Evolutionary conservation across 2,113 vertebrate species (phyloP).

Genomic region (Genyomyrus donnyi): DNA sequence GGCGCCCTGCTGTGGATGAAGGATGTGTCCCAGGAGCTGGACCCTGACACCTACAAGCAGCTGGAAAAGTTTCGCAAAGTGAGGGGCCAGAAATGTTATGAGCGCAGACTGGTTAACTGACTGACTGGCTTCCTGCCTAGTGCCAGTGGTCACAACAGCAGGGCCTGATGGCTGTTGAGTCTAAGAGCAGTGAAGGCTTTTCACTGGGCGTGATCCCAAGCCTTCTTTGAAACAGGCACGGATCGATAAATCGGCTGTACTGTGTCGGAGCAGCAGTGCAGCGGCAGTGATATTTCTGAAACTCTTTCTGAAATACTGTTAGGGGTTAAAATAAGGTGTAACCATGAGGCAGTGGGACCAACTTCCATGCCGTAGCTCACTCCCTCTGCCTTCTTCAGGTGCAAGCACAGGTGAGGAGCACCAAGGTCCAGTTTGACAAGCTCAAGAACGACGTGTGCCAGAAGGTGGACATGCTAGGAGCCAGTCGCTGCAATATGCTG

Average conservation of each 20-base stretch:
- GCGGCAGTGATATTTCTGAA: not conserved
- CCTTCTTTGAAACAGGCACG: not conserved
- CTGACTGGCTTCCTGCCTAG: not conserved
- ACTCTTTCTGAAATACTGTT: not conserved
- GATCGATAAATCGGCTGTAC: not conserved
- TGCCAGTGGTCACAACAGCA: not conserved
- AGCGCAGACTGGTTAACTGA: not conserved
- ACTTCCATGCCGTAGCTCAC: not conserved
- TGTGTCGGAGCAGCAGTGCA: not conserved
- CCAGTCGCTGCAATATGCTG: constrained; percentile 71
- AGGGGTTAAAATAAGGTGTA: not conserved
- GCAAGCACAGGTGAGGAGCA: constrained; percentile 66
- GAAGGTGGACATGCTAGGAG: constrained; percentile 74
- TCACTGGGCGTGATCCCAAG: not conserved
- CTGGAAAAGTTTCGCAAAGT: constrained; percentile 78
- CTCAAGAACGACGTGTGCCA: constrained; percentile 74
- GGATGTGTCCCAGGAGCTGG: constrained; percentile 70
- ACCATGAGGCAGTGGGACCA: not conserved
- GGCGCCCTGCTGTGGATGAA: constrained; percentile 74
- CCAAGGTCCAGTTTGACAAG: constrained; percentile 71
- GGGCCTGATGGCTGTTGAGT: not conserved
- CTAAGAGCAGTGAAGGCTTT: not conserved
- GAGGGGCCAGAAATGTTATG: not conserved
- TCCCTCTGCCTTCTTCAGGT: too few relatives aligned
- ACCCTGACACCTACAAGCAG: constrained; percentile 77